These are phyloP conservation scores for Alosa alosa DNA, from an alignment of 2,113 vertebrate genomes.

Conservation along the genomic window DNA sequence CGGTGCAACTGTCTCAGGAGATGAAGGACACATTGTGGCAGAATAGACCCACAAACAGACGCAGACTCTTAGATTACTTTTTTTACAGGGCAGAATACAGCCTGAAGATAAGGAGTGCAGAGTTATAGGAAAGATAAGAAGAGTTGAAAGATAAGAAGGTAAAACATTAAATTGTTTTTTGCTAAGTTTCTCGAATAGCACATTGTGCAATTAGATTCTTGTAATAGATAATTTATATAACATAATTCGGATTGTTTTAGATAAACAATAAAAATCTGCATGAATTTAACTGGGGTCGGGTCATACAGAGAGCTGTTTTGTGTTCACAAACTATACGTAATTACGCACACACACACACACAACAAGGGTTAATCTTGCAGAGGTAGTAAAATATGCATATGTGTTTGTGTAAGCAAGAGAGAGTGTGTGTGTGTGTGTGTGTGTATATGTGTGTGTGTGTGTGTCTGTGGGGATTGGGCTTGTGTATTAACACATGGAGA, in stretches of 20 bases:
- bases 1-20: neutral
- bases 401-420: constrained; percentile 31
- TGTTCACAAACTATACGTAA: neutral
- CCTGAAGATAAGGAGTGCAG: neutral
- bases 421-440: constrained; percentile 26
- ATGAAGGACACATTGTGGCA: neutral
- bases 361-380: constrained; percentile 51
- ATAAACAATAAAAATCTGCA: neutral
- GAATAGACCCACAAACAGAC: neutral
- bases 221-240: no score
- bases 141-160: neutral
- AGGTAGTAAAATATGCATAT: neutral
- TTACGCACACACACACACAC: neutral
- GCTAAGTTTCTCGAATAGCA: neutral
- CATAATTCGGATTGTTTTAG: no score
- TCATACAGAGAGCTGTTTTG: neutral
- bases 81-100: neutral
- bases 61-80: neutral
- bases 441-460: neutral
- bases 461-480: neutral
- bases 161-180: neutral
- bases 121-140: neutral
- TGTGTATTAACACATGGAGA: constrained; percentile 69
- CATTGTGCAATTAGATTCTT: neutral
- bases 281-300: neutral